These are phyloP conservation scores for Seriola aureovittata DNA, from an alignment of 2,113 vertebrate species.

Conservation along the genomic window DNA sequence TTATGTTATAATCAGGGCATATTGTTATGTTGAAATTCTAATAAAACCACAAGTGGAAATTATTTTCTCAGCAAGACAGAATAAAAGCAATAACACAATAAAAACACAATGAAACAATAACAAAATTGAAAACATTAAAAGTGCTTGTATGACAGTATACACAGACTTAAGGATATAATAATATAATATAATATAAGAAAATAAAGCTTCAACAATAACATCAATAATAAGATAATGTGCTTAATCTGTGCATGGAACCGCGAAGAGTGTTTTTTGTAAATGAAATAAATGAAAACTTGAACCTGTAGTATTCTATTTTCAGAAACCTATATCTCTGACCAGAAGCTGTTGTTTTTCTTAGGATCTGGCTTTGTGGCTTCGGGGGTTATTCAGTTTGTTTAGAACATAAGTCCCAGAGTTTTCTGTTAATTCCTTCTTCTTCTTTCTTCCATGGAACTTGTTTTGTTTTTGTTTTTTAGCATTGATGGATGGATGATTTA, in stretches of 20 bases:
- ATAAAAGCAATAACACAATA: not conserved
- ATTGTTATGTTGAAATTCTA: not conserved
- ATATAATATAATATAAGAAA: not conserved
- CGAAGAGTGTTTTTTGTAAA: not conserved
- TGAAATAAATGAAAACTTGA: not conserved
- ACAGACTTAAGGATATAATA: not conserved
- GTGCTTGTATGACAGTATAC: not conserved
- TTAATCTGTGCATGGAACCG: not conserved
- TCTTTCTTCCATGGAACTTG: conserved; percentile 1
- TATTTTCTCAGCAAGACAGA: not conserved
- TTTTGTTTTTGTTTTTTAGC: conserved; percentile 41
- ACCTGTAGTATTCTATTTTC: not conserved
- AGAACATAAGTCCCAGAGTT: conserved; percentile 10
- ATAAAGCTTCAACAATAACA: no score
- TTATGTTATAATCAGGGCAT: not conserved
- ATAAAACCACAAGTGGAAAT: not conserved
- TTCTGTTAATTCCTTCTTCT: conserved; percentile 14
- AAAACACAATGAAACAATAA: not conserved
- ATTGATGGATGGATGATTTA: conserved; percentile 57
- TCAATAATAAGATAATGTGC: no score
- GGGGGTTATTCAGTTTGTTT: not conserved
- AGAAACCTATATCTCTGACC: not conserved
- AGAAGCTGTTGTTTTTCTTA: not conserved
- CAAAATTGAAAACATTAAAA: not conserved
- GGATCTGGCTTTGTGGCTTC: not conserved